Percentiles rank a stretch among this genome's conserved stretches.
phyloP scores from a whole-genome alignment of 2,888 invertebrate genomes.

The Portevinia maculata region DNA sequence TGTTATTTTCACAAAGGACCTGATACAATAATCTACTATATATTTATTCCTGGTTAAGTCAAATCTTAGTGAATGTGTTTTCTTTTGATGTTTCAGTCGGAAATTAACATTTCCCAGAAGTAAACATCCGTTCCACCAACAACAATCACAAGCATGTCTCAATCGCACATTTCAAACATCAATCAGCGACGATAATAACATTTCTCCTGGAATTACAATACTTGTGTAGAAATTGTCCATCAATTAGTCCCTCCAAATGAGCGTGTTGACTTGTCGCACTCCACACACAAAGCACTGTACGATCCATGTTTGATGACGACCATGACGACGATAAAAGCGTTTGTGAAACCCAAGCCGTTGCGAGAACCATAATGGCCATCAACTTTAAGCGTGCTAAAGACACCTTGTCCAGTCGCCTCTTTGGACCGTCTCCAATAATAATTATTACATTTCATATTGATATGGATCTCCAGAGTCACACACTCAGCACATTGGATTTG shows the following conservation, averaged over 20 bases:
- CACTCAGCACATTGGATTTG: slow-evolving; percentile 23
- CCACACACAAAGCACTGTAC: slow-evolving; percentile 40
- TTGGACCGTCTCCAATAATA: slow-evolving; percentile 68
- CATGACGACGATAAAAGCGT: slow-evolving; percentile 38
- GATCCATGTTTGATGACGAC: slow-evolving; percentile 17
- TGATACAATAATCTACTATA: no score
- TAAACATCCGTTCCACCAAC: neutral
- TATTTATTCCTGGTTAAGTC: no score
- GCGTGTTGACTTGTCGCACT: slow-evolving; percentile 71
- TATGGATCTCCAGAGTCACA: slow-evolving; percentile 62
- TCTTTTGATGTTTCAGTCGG: no score
- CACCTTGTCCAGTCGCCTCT: slow-evolving; percentile 59
- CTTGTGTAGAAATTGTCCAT: slow-evolving; percentile 55
- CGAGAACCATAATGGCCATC: slow-evolving; percentile 68
- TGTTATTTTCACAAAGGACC: no score
- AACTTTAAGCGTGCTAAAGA: slow-evolving; percentile 67
- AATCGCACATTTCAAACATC: slow-evolving; percentile 39
- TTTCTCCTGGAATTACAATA: slow-evolving; percentile 63
- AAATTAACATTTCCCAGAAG: neutral
- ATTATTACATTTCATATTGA: slow-evolving; percentile 73
- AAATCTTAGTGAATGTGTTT: no score
- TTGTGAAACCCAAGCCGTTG: slow-evolving; percentile 65
- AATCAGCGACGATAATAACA: slow-evolving; percentile 46
- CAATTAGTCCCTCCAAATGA: slow-evolving; percentile 68
- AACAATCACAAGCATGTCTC: neutral